Evolutionary conservation across 1,140 invertebrate genomes (phyloP), one percentile per base, ranked within the genome.

Genomic region (Drosophila teissieri): DNA sequence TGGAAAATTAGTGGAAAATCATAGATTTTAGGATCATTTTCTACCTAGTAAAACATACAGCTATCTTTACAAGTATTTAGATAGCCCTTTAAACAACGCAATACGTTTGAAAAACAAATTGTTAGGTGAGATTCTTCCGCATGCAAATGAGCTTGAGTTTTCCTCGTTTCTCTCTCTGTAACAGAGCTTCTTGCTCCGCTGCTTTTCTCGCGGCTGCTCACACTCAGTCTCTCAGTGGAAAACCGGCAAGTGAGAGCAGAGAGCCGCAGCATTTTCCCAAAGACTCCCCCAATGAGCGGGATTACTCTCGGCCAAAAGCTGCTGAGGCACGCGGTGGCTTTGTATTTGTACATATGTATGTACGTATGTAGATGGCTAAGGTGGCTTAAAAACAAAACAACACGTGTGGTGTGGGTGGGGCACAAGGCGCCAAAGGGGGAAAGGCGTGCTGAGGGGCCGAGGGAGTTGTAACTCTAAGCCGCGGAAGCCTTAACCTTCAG

Each of bases 401-500:
- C 69, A 73, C 69, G 69, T 73, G 68, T 31, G 31, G 7, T 6
- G 54, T 24, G 52, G 24, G 42, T 15, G 46, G 39, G 4, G 40
- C 17, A 12, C 11, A 40, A 12, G n/a, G 24, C 4, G 24, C 4
- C 24, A 24, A 24, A 40, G 19, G 36, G 46, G 10, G 7, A 11
- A 1, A 15, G 17, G 3, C 17, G 0, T 5, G 37, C 31, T 54
- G 36, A 19, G 42, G 45, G 56, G 76, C 60, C 48, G 73, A 49
- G 78, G 76, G 78, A 72, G 53, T 36, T 57, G 44, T 6, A 27
- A 53, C 15, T 17, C 46, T 37, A 49, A 24, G 65, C 24, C 55
- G 17, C 3, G 17, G 17, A 45, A 45, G 39, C 51, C 77, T 56
- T 86, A 78, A 86, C 82, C 82, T 85, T 85, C 82, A 60, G 55